These are phyloP conservation scores for Cossypha heuglini DNA, from an alignment of 2,797 vertebrate genomes.

Conservation along the genomic window DNA sequence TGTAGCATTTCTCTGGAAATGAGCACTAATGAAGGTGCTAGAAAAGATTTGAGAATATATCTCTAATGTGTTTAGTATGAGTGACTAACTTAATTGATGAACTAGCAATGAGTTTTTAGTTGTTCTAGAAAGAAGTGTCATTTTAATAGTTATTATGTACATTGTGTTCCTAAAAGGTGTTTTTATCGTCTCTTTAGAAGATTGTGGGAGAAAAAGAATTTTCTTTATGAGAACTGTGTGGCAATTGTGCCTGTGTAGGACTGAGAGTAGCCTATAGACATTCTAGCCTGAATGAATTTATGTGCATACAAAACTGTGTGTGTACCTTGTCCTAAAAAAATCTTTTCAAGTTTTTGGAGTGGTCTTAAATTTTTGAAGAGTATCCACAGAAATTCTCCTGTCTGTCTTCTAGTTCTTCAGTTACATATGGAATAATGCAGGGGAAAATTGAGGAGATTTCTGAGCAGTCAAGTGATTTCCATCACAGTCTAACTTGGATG, in stretches of 20 bases:
- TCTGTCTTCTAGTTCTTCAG: neutral
- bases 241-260: neutral
- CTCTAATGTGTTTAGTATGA: neutral
- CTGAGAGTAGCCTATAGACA: neutral
- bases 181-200: neutral
- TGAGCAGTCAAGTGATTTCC: neutral
- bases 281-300: neutral
- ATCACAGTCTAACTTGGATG: neutral
- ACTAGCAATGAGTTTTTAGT: neutral
- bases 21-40: neutral
- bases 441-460: neutral
- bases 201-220: neutral
- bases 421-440: neutral
- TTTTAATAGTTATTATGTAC: neutral
- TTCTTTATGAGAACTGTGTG: neutral
- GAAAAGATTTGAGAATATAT: neutral
- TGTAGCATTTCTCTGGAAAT: neutral
- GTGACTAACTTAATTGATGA: neutral
- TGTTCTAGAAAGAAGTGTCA: neutral
- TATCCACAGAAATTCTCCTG: neutral
- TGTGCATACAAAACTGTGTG: accelerated
- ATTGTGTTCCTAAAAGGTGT: neutral
- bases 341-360: neutral
- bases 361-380: neutral
- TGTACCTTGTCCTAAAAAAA: neutral